Evolutionary conservation across 1,140 invertebrate genomes (phyloP).

Genomic region (Zaprionus lachaisei): DNA sequence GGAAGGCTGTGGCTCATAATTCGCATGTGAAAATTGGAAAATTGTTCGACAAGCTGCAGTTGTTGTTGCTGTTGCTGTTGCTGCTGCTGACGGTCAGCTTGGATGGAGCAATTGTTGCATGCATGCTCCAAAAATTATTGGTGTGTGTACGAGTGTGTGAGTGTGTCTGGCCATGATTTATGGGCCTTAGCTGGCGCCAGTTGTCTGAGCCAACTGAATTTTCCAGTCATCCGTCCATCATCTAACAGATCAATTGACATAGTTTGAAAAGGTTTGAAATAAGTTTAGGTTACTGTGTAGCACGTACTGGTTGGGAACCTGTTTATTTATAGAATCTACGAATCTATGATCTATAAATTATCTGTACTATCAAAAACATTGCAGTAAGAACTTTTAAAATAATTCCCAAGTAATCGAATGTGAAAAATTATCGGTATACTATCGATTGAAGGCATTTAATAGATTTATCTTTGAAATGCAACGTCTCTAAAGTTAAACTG

Average conservation of each 20-base stretch:
- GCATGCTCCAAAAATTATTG: conserved; percentile 51
- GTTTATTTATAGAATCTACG: background rate
- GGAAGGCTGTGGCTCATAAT: conserved; percentile 51
- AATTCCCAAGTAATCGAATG: too few species aligned
- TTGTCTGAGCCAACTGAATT: conserved; percentile 22
- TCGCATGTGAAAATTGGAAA: conserved; percentile 81
- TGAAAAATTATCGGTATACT: background rate
- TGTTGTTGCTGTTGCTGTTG: conserved; percentile 3
- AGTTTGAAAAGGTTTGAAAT: conserved; percentile 2
- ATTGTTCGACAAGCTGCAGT: conserved; percentile 46
- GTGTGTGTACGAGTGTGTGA: conserved; percentile 21
- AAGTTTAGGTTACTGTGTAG: background rate
- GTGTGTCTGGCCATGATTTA: conserved; percentile 40
- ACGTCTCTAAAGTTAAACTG: too few species aligned
- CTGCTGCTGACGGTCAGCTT: conserved; percentile 25
- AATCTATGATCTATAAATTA: background rate
- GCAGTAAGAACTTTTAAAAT: background rate
- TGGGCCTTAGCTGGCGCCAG: conserved; percentile 49
- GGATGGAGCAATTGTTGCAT: conserved; percentile 56
- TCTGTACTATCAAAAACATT: background rate
- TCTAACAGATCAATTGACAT: conserved; percentile 7
- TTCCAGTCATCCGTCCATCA: conserved; percentile 29
- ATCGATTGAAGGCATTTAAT: background rate
- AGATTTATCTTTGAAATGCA: too few species aligned
- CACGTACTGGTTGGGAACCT: background rate